These are phyloP conservation scores for Lypha dubia DNA, from an alignment of 2,888 invertebrate species.

Conservation along the genomic window DNA sequence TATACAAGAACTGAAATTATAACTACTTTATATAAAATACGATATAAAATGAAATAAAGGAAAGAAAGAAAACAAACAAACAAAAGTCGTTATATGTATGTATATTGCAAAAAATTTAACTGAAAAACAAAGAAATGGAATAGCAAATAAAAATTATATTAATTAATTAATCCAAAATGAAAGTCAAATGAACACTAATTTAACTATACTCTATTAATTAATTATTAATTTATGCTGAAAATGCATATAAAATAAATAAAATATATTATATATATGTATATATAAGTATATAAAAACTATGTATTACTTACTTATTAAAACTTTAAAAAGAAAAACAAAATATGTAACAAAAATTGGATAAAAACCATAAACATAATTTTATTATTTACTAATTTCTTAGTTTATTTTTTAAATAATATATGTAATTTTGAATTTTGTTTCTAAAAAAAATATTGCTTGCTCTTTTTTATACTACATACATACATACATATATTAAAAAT, in stretches of 20 bases:
- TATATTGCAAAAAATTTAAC: constrained; percentile 60
- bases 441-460: constrained; percentile 54
- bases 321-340: constrained; percentile 17
- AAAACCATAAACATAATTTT: constrained; percentile 48
- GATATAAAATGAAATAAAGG: constrained; percentile 24
- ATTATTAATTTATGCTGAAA: constrained; percentile 64
- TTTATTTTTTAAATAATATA: constrained; percentile 48
- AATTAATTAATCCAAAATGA: constrained; percentile 63
- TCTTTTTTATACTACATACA: constrained; percentile 65
- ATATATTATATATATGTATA: constrained; percentile 50
- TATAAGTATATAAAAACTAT: constrained; percentile 61
- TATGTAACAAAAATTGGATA: constrained; percentile 41
- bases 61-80: constrained; percentile 34
- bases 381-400: constrained; percentile 67
- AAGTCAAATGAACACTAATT: constrained; percentile 69
- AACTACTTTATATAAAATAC: constrained; percentile 34
- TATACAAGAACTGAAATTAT: constrained; percentile 68
- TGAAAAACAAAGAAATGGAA: constrained; percentile 44
- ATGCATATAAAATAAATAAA: constrained; percentile 69
- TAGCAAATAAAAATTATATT: constrained; percentile 48
- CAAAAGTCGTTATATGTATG: constrained; percentile 50
- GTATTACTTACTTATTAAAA: constrained; percentile 67
- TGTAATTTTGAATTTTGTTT: constrained; percentile 37
- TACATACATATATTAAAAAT: too few relatives aligned
- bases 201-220: constrained; percentile 65